phyloP scores from a whole-genome alignment of 2,888 invertebrate genomes.

The Poecilobothrus nobilitatus region DNA sequence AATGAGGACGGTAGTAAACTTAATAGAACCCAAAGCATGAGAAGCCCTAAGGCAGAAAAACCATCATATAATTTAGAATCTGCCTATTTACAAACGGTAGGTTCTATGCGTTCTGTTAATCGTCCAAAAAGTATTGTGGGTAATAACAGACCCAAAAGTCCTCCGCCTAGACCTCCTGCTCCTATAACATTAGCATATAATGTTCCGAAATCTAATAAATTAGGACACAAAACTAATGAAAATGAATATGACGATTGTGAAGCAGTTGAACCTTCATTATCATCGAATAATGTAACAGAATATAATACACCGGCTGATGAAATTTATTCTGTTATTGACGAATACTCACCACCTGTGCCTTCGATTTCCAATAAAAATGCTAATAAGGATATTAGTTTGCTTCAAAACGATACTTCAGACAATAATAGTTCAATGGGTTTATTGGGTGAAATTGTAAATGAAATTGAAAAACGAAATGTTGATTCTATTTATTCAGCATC shows the following conservation, averaged over 20 bases:
- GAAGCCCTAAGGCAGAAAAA: slow-evolving; percentile 45
- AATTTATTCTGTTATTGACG: slow-evolving; percentile 82
- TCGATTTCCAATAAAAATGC: slow-evolving; percentile 37
- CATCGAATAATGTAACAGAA: slow-evolving; percentile 54
- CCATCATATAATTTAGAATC: slow-evolving; percentile 28
- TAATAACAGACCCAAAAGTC: slow-evolving; percentile 57
- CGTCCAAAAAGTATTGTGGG: slow-evolving; percentile 64
- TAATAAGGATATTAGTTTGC: slow-evolving; percentile 33
- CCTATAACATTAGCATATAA: slow-evolving; percentile 51
- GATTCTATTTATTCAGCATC: slow-evolving; percentile 81
- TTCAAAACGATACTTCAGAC: slow-evolving; percentile 23
- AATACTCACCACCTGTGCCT: slow-evolving; percentile 51
- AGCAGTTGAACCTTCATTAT: slow-evolving; percentile 50
- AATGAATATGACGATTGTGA: slow-evolving; percentile 73
- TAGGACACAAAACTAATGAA: slow-evolving; percentile 33
- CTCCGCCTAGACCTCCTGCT: slow-evolving; percentile 63
- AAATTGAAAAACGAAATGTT: slow-evolving; percentile 76
- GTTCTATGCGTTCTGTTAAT: slow-evolving; percentile 69
- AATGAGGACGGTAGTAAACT: slow-evolving; percentile 48
- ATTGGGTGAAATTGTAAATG: slow-evolving; percentile 76
- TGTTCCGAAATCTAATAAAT: slow-evolving; percentile 36
- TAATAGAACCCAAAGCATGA: slow-evolving; percentile 74
- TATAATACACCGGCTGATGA: slow-evolving; percentile 57
- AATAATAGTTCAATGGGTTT: slow-evolving; percentile 58
- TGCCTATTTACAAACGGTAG: slow-evolving; percentile 60